These are phyloP conservation scores for Mycteria americana DNA, from an alignment of 2,797 vertebrate genomes.

Conservation along the genomic window DNA sequence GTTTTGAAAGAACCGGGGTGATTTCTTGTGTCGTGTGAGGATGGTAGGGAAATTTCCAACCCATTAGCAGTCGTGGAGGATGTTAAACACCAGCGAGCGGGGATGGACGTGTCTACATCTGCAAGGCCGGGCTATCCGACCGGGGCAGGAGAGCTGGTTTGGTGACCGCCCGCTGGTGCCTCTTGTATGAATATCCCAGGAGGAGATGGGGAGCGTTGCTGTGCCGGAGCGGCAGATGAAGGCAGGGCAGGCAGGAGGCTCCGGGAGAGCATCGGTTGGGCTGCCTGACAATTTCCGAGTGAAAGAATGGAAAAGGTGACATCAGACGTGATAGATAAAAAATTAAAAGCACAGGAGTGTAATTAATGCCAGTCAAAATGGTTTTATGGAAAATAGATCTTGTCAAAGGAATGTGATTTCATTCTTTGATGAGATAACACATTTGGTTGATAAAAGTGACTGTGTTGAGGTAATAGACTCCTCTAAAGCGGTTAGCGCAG, in stretches of 20 bases:
- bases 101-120: neutral
- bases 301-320: neutral
- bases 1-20: neutral
- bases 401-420: neutral
- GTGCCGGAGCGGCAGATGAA: neutral
- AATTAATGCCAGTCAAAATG: neutral
- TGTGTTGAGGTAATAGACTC: neutral
- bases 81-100: too few relatives aligned
- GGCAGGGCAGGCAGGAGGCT: neutral
- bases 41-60: neutral
- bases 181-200: neutral
- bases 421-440: neutral
- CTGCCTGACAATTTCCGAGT: neutral
- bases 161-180: neutral
- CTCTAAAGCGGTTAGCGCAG: neutral
- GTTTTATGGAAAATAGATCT: neutral
- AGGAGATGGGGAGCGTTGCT: neutral
- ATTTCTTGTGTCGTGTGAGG: accelerated
- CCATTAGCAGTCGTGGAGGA: neutral
- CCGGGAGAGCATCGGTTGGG: neutral
- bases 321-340: neutral
- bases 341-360: neutral
- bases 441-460: neutral
- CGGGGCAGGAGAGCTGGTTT: neutral
- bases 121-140: too few relatives aligned